Conservation (phyloP, 2,888 invertebrate genomes). For the Philaethria dido region DNA sequence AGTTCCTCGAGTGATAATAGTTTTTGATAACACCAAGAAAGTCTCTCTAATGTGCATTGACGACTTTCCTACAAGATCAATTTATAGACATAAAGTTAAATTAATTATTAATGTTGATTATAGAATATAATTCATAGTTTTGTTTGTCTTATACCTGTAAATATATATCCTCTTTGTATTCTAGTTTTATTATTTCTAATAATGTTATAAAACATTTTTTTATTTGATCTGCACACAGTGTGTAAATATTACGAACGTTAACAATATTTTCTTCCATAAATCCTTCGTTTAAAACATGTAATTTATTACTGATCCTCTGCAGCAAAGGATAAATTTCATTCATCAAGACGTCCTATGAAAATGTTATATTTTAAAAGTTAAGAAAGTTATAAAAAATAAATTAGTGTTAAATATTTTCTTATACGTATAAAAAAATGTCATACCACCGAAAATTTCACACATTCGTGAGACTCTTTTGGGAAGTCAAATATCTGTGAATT, state of each 20-base stretch:
- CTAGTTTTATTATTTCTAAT: constrained; percentile 69
- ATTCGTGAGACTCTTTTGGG: constrained; percentile 52
- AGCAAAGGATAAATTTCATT: constrained; percentile 61
- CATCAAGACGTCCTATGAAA: constrained; percentile 60
- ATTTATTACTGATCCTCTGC: constrained; percentile 54
- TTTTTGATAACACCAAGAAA: constrained; percentile 70
- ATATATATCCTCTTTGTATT: constrained; percentile 53
- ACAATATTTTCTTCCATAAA: constrained; percentile 45
- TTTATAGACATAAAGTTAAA: background rate
- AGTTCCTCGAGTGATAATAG: constrained; percentile 57
- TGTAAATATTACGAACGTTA: constrained; percentile 61
- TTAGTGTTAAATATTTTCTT: background rate
- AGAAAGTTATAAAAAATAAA: background rate
- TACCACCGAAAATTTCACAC: constrained; percentile 64
- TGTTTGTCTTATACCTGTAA: constrained; percentile 57
- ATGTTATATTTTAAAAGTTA: too few relatives aligned
- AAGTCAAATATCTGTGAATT: constrained; percentile 38
- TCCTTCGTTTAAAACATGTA: constrained; percentile 47
- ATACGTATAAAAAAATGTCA: constrained; percentile 12
- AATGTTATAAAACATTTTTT: constrained; percentile 67
- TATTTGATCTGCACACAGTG: constrained; percentile 71
- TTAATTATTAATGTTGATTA: background rate
- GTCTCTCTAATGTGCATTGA: constrained; percentile 65
- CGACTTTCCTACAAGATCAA: constrained; percentile 65
- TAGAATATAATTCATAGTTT: background rate